Percentiles rank a stretch among this genome's conserved stretches.
Conservation (phyloP, 2,888 invertebrate species). For the Lasioglossum morio region DNA sequence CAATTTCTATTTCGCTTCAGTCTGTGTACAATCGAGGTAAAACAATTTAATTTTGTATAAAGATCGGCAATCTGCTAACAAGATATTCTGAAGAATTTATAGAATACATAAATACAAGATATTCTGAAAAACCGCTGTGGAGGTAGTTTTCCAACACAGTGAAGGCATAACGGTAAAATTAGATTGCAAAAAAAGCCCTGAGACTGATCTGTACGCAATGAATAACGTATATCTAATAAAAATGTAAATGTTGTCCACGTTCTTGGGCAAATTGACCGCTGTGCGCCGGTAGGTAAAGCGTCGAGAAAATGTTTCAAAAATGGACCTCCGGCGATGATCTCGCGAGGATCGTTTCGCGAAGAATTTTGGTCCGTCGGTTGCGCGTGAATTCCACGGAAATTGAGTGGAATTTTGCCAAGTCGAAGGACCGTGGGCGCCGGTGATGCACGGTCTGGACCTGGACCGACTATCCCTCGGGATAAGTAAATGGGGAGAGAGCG, state of each 20-base stretch:
- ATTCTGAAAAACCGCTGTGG: no score
- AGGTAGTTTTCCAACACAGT: no score
- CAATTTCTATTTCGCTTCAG: no score
- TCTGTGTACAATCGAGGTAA: no score
- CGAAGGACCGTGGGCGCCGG: constrained; percentile 50
- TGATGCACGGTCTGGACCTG: constrained; percentile 46
- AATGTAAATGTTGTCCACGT: neutral
- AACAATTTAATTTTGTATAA: no score
- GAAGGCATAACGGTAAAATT: no score
- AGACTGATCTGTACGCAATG: no score
- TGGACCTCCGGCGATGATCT: constrained; percentile 18
- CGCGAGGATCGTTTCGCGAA: constrained; percentile 15
- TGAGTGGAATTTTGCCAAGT: constrained; percentile 65
- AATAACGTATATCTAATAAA: neutral
- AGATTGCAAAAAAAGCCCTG: no score
- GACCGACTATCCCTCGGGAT: constrained; percentile 62
- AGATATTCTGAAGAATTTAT: no score
- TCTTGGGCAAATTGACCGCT: neutral
- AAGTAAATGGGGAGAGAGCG: constrained; percentile 69
- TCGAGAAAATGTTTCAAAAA: neutral
- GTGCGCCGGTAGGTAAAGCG: neutral
- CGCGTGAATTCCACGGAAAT: constrained; percentile 50
- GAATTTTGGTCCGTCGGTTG: constrained; percentile 43
- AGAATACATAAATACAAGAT: no score
- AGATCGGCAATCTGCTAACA: no score